Conservation (phyloP, 2,797 vertebrate species). For the Diceros bicornis region DNA sequence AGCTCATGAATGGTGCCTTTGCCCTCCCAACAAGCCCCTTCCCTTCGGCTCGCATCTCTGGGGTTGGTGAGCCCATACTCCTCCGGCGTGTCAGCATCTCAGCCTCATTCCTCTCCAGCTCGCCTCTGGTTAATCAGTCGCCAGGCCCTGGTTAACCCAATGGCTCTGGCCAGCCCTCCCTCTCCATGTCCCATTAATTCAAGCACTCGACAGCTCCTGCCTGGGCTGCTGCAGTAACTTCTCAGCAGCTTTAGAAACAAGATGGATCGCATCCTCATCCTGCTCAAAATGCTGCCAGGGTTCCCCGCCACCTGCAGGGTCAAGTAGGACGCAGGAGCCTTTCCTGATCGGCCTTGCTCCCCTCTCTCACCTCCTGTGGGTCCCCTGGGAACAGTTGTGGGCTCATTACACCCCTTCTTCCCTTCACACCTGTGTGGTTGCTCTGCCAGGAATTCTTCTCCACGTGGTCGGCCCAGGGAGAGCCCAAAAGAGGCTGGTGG, state of each 20-base stretch:
- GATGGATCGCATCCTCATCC: not conserved
- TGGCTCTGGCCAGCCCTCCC: not conserved
- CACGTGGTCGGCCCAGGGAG: rapidly evolving
- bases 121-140: rapidly evolving
- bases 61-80: not conserved
- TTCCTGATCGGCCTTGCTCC: not conserved
- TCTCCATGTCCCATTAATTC: no score
- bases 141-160: not conserved
- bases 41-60: not conserved
- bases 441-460: not conserved
- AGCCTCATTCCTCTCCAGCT: not conserved
- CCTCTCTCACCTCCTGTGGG: not conserved
- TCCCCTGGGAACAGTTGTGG: not conserved
- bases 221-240: not conserved
- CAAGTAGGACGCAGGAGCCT: not conserved
- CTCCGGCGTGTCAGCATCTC: not conserved
- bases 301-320: not conserved
- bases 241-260: no score
- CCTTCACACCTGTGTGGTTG: not conserved
- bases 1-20: no score
- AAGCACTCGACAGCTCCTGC: not conserved
- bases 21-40: not conserved
- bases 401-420: not conserved
- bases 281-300: not conserved
- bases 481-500: not conserved